These are phyloP conservation scores for Hoplias malabaricus DNA, from an alignment of 2,113 vertebrate genomes.

Conservation along the genomic window DNA sequence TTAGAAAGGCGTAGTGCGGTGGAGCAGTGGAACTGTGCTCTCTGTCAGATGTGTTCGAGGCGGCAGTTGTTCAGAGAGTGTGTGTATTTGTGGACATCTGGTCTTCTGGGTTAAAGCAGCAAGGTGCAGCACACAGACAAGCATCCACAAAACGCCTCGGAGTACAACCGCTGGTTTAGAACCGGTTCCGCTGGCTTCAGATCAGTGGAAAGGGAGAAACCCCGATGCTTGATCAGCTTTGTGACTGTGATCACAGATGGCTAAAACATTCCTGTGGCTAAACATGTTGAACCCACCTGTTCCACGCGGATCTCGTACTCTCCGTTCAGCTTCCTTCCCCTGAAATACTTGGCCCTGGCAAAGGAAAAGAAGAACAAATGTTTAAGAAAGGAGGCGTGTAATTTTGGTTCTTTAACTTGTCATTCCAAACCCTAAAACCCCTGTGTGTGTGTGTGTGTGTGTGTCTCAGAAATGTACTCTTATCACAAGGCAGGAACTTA, in stretches of 20 bases:
- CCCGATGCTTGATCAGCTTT: constrained; percentile 6
- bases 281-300: constrained; percentile 79
- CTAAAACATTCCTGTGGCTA: neutral
- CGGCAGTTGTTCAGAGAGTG: neutral
- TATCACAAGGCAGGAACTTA: no score
- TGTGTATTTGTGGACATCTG: neutral
- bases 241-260: neutral
- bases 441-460: neutral
- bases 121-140: neutral
- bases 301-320: constrained; percentile 93
- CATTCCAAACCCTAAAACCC: neutral
- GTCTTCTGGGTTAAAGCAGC: neutral
- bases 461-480: no score
- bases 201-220: neutral
- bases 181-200: neutral
- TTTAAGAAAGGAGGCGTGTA: neutral
- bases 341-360: constrained; percentile 90
- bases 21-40: no score
- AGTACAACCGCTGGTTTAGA: neutral
- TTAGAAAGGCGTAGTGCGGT: no score
- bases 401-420: neutral
- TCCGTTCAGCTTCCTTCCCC: constrained; percentile 90
- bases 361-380: constrained; percentile 28
- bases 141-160: neutral
- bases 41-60: no score